Evolutionary conservation across 2,797 vertebrate genomes (phyloP).

Genomic region (Cynopterus sphinx): DNA sequence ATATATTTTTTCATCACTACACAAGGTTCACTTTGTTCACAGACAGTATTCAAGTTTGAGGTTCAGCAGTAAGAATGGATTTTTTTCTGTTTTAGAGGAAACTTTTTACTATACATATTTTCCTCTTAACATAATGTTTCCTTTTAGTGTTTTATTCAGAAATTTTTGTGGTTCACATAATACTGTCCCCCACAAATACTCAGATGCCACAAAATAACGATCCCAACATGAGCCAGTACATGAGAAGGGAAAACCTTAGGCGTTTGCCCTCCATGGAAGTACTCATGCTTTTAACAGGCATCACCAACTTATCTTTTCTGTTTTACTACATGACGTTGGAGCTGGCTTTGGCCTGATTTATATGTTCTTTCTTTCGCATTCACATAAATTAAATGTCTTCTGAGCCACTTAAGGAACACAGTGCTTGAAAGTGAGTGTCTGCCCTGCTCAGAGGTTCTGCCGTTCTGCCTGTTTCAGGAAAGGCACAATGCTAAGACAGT

Average conservation of each 20-base stretch:
- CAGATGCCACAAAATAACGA: background rate
- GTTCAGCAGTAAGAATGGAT: background rate
- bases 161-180: background rate
- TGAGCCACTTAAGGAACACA: background rate
- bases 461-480: slow-evolving; percentile 86
- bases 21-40: background rate
- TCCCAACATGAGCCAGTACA: background rate
- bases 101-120: background rate
- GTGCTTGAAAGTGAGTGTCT: background rate
- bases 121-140: background rate
- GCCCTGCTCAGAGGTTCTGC: rapidly evolving
- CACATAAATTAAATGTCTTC: too few species aligned
- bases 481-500: slow-evolving; percentile 98
- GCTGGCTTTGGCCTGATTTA: background rate
- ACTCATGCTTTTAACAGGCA: too few species aligned
- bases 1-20: background rate
- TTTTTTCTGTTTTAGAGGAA: background rate
- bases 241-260: background rate
- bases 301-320: background rate
- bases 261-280: background rate
- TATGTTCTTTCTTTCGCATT: background rate
- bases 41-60: background rate
- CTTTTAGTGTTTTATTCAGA: background rate
- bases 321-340: background rate
- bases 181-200: background rate